Evolutionary conservation across 2,888 invertebrate genomes (phyloP), one percentile per base, ranked within the genome.

Genomic region (Amiota communis): DNA sequence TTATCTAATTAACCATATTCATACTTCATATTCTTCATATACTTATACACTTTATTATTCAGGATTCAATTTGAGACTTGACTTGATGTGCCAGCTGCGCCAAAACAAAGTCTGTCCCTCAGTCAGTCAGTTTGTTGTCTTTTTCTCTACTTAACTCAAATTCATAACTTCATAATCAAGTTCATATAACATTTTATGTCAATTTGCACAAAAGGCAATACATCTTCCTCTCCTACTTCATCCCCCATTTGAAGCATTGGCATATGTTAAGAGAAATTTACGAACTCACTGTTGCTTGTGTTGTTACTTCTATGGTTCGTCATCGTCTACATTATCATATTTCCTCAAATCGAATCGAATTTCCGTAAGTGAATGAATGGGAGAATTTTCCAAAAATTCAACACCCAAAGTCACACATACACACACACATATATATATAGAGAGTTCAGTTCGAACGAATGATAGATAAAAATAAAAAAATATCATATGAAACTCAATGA

Each of bases 301-400:
- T 64, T 73, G 65, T 51, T 74, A 74, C 69, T 76, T 76, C 75
- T 76, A 72, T 75, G 75, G 74, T 51, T 76, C 75, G 73, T 51
- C n/a, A 73, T 75, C 75, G 78, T 78, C 77, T 82, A 80, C 82
- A 86, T 86, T 87, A 86, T 86, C 87, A 86, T 86, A 87, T 86
- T 86, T 86, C 86, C 81, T 81, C 86, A 86, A 86, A 86, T 86
- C 87, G 87, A 87, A 85, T 86, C 86, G 87, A 86, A 87, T 86
- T 86, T 86, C 86, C 80, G 72, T 82, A 73, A 72, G 36, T 36
- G 76, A 36, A 36, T 36, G 36, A 36, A 59, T 12, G 59, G 11
- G 59, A 59, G 59, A 59, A 20, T 77, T 75, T 68, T 64, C 48
- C n/a, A 61, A 48, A n/a, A 70, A 67, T 53, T 23, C 36, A 48